These are phyloP conservation scores for Sebastes aleutianus DNA, from an alignment of 2,797 vertebrate genomes.

Conservation along the genomic window DNA sequence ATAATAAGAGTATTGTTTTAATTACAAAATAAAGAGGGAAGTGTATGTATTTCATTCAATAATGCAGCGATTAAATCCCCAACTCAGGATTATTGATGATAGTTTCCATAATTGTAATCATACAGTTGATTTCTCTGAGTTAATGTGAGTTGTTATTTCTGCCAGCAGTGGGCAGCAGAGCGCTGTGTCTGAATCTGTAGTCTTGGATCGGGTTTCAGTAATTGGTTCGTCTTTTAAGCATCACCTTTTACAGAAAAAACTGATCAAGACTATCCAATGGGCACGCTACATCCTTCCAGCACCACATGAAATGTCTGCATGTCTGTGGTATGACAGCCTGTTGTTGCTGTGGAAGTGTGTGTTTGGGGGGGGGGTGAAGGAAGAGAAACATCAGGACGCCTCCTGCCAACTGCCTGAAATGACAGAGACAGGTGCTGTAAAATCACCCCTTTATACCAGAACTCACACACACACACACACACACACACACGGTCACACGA, in stretches of 20 bases:
- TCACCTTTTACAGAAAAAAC: conserved; percentile 3
- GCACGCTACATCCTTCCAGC: neutral
- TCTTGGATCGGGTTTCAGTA: neutral
- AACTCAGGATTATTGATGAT: neutral
- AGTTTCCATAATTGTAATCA: neutral
- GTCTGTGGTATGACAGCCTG: neutral
- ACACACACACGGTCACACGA: conserved; percentile 13
- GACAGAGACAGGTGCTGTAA: conserved; percentile 82
- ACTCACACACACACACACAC: conserved; percentile 16
- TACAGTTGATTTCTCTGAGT: neutral
- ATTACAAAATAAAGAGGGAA: neutral
- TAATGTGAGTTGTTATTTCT: neutral
- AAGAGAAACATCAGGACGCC: conserved; percentile 54
- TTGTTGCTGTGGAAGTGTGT: conserved; percentile 17
- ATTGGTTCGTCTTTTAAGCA: neutral
- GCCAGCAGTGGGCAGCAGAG: conserved; percentile 63
- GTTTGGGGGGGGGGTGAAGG: conserved; percentile 29
- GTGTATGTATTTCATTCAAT: neutral
- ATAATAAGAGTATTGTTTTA: neutral
- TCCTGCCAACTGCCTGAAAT: conserved; percentile 77
- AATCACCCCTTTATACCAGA: conserved; percentile 56
- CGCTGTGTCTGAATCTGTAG: neutral
- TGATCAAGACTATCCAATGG: neutral
- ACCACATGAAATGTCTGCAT: neutral
- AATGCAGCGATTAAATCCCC: neutral